A percentile compares a stretch with the other conserved stretches of the same genome.
Evolutionary conservation across 2,888 invertebrate genomes (phyloP).

Genomic region (Petrolisthes cinctipes): DNA sequence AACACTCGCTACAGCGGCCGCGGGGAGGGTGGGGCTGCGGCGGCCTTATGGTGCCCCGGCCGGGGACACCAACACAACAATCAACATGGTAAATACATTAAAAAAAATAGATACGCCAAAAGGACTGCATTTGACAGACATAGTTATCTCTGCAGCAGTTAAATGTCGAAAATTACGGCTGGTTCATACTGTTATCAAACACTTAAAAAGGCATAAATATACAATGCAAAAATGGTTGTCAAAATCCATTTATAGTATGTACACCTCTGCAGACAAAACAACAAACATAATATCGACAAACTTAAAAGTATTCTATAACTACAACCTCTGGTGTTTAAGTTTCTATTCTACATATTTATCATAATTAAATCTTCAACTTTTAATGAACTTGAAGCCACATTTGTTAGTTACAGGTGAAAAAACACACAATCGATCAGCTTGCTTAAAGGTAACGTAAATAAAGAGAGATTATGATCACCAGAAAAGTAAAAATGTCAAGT

Average conservation of each 20-base stretch:
- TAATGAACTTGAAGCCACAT: conserved; percentile 1
- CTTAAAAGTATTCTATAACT: conserved; percentile 5
- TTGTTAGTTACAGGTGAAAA: background rate
- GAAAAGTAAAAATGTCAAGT: conserved; percentile 4
- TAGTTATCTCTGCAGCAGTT: background rate
- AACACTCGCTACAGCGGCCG: background rate
- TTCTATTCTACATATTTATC: conserved; percentile 6
- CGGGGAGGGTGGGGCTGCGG: background rate
- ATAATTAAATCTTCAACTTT: background rate
- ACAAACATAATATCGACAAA: conserved; percentile 6
- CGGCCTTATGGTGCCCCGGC: too few species aligned
- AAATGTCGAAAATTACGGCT: background rate
- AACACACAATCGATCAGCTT: conserved; percentile 18
- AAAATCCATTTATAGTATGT: conserved; percentile 3
- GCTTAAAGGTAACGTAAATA: background rate
- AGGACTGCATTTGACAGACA: background rate
- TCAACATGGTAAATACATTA: background rate
- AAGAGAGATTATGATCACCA: conserved; percentile 1
- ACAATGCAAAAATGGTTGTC: conserved; percentile 18
- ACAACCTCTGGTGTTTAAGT: background rate
- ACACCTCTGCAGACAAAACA: background rate
- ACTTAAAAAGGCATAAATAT: conserved; percentile 13
- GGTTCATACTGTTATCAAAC: background rate
- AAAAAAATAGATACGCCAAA: background rate
- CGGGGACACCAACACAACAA: background rate